Evolutionary conservation across 1,140 invertebrate genomes (phyloP).

Genomic region (Dysdera silvatica): DNA sequence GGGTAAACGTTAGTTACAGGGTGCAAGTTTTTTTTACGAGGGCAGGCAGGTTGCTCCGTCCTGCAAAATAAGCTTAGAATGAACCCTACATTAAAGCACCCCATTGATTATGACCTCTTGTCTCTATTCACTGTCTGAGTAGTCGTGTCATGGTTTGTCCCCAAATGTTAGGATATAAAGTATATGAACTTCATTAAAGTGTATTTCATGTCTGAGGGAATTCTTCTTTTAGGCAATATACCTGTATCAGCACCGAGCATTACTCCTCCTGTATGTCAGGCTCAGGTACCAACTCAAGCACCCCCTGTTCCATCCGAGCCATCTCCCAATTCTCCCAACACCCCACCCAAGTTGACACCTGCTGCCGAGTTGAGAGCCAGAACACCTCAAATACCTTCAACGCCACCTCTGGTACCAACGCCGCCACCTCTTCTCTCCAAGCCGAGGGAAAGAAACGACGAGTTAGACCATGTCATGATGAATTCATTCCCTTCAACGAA

Average conservation of each 20-base stretch:
- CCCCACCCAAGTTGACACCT: constrained; percentile 34
- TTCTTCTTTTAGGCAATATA: constrained; percentile 7
- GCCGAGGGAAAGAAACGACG: constrained; percentile 6
- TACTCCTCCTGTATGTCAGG: constrained; percentile 22
- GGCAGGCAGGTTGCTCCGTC: no score
- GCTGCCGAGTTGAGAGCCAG: constrained; percentile 26
- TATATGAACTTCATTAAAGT: no score
- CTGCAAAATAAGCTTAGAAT: no score
- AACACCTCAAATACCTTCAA: constrained; percentile 19
- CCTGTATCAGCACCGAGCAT: constrained; percentile 17
- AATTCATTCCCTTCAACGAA: constrained; percentile 22
- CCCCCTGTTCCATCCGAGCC: constrained; percentile 30
- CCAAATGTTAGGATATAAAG: no score
- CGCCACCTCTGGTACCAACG: constrained; percentile 22
- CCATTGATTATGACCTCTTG: no score
- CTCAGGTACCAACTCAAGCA: constrained; percentile 30
- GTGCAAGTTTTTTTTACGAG: no score
- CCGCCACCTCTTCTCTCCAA: constrained; percentile 38
- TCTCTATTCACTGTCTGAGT: no score
- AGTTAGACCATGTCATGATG: constrained; percentile 7
- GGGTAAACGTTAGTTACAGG: no score
- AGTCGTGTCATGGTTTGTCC: no score
- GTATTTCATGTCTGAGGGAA: not conserved
- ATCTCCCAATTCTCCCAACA: constrained; percentile 27
- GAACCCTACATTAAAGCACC: no score